Base-by-base conservation (phyloP, 2,888 invertebrate species). In the Margaritifera margaritifera region DNA sequence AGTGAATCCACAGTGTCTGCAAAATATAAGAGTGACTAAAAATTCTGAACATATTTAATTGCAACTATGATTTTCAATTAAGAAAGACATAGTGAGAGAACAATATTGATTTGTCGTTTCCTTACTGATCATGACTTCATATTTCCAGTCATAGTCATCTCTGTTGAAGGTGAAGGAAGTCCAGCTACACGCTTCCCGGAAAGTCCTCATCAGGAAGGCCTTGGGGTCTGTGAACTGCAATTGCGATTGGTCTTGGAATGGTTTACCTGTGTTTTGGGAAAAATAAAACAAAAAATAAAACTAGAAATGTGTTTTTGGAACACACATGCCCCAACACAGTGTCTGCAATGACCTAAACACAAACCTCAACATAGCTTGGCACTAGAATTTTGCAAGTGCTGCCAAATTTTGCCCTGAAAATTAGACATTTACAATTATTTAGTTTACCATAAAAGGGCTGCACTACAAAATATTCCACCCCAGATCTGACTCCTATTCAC, bases 141-240 rank as follows among this genome's bases (percentile, higher is more conserved):
- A 90, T 69, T 86, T 90, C 90, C 90, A 90, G 68, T 88, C 83
- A 19, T 83, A 84, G 60, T 89, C 85, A 64, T 86, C 82, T 55
- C 89, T 79, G 78, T 89, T 87, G 66, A 89, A 85, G 15, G 88
- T 89, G 77, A 90, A 90, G 51, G 89, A 85, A 56, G 85, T 86
- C 89, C 89, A 90, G 52, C 87, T 86, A 77, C 90, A 90, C 0
- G 88, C 84, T 68, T 89, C 87, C 50, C 87, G 76, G 78, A 90
- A 90, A 62, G 88, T 88, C 68, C 79, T 80, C 24, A 79, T 78
- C 70, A 86, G 74, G 72, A 81, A 87, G 52, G 65, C 62, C 54
- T 86, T 81, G 6, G 83, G 78, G n/a, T 81, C 75, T 50, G 74
- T 59, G 61, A 87, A 87, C 42, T 78, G 77, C n/a, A 51, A 50